A percentile compares a stretch with the other conserved stretches of the same genome.
These are phyloP conservation scores for Zophobas morio DNA, from an alignment of 1,140 invertebrate species.

Conservation along the genomic window DNA sequence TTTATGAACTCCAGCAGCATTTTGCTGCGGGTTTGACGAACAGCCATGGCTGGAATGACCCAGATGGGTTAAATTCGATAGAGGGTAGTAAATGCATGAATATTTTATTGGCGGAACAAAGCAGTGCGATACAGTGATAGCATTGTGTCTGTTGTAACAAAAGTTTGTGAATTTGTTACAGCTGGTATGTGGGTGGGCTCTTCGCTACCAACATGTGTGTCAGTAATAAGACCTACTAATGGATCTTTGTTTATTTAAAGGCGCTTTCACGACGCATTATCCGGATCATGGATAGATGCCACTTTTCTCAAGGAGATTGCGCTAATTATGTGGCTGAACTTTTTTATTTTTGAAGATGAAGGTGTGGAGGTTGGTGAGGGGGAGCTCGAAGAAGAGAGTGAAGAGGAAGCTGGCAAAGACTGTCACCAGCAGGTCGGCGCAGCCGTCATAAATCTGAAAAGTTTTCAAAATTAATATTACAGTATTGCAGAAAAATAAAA, in stretches of 20 bases:
- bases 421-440: conserved; percentile 46
- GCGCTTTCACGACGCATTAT: conserved; percentile 32
- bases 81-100: not conserved
- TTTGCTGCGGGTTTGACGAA: conserved; percentile 10
- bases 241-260: conserved; percentile 50
- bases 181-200: conserved; percentile 27
- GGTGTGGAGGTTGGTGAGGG: not conserved
- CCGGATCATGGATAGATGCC: conserved; percentile 26
- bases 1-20: conserved; percentile 44
- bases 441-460: conserved; percentile 52
- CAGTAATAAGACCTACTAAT: conserved; percentile 45
- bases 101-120: conserved; percentile 33
- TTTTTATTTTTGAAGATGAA: conserved; percentile 42
- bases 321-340: conserved; percentile 12
- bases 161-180: conserved; percentile 21
- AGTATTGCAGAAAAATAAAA: no score
- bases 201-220: conserved; percentile 20
- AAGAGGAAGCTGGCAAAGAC: conserved; percentile 1
- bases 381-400: conserved; percentile 19
- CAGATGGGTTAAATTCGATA: not conserved
- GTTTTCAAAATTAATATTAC: no score
- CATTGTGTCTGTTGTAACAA: conserved; percentile 21
- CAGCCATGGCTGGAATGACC: conserved; percentile 12
- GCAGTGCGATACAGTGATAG: conserved; percentile 15
- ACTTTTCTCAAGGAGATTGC: conserved; percentile 30